Conservation (phyloP, 2,797 vertebrate genomes). For the Epinephelus coioides region DNA sequence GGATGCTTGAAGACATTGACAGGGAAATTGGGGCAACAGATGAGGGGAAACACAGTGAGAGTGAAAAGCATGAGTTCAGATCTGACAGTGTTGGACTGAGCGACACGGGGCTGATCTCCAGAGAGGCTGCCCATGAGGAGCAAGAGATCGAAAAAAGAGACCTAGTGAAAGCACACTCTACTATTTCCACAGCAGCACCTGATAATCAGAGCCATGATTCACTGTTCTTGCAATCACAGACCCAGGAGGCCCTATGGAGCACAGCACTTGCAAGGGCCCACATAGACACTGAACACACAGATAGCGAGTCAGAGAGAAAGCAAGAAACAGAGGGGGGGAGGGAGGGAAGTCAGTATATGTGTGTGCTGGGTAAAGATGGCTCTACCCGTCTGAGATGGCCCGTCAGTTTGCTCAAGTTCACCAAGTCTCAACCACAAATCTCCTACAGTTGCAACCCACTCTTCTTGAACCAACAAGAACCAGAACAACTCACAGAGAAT, state of each 20-base stretch:
- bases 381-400: slow-evolving; percentile 92
- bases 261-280: slow-evolving; percentile 28
- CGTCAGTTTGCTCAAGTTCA: slow-evolving; percentile 91
- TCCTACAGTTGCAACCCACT: slow-evolving; percentile 96
- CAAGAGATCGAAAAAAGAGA: slow-evolving; percentile 62
- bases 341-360: slow-evolving; percentile 76
- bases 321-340: slow-evolving; percentile 15
- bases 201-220: slow-evolving; percentile 60
- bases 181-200: slow-evolving; percentile 60
- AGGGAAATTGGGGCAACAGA: slow-evolving; percentile 78
- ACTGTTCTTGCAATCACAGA: slow-evolving; percentile 35
- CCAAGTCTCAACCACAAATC: slow-evolving; percentile 91
- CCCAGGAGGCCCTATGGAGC: slow-evolving; percentile 47
- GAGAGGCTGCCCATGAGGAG: slow-evolving; percentile 46
- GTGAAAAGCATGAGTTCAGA: slow-evolving; percentile 49
- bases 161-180: slow-evolving; percentile 37
- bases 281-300: slow-evolving; percentile 46
- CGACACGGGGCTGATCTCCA: slow-evolving; percentile 44
- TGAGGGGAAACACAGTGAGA: slow-evolving; percentile 57
- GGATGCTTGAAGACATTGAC: slow-evolving; percentile 83
- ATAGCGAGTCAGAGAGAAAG: slow-evolving; percentile 64
- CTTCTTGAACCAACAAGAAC: slow-evolving; percentile 86
- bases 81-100: slow-evolving; percentile 55
- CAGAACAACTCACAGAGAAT: slow-evolving; percentile 70
- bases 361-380: slow-evolving; percentile 91